Evolutionary conservation across 2,888 invertebrate species (phyloP), one percentile per base, ranked within the genome.

Genomic region (Lasioglossum figueresi): DNA sequence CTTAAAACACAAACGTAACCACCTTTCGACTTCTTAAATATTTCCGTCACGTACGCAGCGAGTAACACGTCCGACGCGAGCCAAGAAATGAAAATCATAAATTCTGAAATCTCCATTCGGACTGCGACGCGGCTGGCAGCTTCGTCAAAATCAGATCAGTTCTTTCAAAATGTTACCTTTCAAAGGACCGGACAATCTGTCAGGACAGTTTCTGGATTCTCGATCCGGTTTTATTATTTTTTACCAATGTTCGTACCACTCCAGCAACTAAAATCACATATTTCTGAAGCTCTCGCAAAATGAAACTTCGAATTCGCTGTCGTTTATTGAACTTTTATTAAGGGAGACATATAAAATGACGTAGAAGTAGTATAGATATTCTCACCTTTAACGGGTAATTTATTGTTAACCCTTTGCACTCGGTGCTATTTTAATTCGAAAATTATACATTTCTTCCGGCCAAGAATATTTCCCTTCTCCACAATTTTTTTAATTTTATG

Each of bases 21-120:
- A 40, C 45, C 72, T 71, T 75, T 40, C 78, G 63, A 45, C 83
- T 76, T 27, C 70, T 88, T 88, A 87, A 90, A 84, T 91, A 92
- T 90, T 91, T 89, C 59, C 77, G 84, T 92, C 92, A 92, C 92
- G 92, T 89, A 79, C 87, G 23, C 12, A 56, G 45, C 87, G 84
- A 80, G 85, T 87, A 89, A 91, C 88, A 88, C 87, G 90, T 92
- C 88, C 89, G 78, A 82, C 79, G 37, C 83, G 71, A 81, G 78
- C 88, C 86, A 85, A 91, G 90, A 92, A 93, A 93, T 91, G 91
- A 92, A 93, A 92, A 89, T 89, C 91, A 92, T 92, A 92, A 93
- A 93, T 93, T 91, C 79, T 14, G 43, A 87, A 86, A 88, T 91
- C 87, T 89, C 84, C 84, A 85, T 91, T 86, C 82, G 68, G 52